A percentile compares a stretch with the other conserved stretches of the same genome.
These are phyloP conservation scores for Scolanthus callimorphus DNA, from an alignment of 92 coral and sea anemone genomes.

Conservation along the genomic window DNA sequence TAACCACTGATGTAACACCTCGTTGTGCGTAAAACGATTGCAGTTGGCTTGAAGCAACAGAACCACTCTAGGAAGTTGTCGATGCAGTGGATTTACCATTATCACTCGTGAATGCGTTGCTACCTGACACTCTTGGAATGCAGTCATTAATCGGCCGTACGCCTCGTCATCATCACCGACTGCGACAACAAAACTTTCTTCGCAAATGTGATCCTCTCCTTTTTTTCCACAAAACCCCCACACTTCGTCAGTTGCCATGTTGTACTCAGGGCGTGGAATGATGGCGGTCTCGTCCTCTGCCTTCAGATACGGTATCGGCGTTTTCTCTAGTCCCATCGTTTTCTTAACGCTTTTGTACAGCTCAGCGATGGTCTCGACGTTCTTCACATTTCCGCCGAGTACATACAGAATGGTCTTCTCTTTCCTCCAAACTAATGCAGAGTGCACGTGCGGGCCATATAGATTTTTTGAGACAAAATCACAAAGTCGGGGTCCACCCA, in stretches of 20 bases:
- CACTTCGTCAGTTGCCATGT: conserved; percentile 35
- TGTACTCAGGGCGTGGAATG: conserved; percentile 49
- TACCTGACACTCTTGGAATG: conserved; percentile 37
- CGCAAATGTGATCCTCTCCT: conserved; percentile 29
- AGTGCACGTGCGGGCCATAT: conserved; percentile 44
- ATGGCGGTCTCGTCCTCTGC: conserved; percentile 55
- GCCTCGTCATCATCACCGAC: conserved; percentile 47
- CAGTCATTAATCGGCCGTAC: conserved; percentile 30
- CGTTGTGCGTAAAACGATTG: conserved; percentile 49
- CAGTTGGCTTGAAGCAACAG: conserved; percentile 50
- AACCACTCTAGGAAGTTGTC: conserved; percentile 40
- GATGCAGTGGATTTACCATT: conserved; percentile 47
- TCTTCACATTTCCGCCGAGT: conserved; percentile 30
- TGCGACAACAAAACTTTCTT: conserved; percentile 28
- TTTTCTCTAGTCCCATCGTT: conserved; percentile 9
- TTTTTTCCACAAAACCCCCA: conserved; percentile 54
- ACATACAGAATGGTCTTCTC: conserved; percentile 16
- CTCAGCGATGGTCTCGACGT: conserved; percentile 37
- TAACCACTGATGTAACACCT: conserved; percentile 55
- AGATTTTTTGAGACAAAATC: conserved; percentile 45
- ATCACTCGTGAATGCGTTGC: conserved; percentile 61
- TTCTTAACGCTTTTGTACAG: conserved; percentile 36
- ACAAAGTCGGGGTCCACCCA: conserved; percentile 49
- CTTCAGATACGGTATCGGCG: conserved; percentile 33
- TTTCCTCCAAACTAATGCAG: conserved; percentile 52